Conservation (phyloP, 2,888 invertebrate species). For the Scaptomyza flava region DNA sequence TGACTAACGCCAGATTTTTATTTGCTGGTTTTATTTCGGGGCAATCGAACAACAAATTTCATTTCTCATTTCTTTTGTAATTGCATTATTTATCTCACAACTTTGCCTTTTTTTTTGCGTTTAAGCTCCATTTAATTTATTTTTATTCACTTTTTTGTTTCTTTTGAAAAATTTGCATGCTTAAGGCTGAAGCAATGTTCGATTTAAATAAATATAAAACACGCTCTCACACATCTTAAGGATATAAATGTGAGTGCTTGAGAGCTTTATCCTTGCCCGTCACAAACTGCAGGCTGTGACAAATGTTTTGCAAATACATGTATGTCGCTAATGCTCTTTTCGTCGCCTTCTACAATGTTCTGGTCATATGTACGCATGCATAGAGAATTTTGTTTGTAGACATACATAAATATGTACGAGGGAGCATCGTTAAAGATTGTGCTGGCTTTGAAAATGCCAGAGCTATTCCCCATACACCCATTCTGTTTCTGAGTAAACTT, state of each 20-base stretch:
- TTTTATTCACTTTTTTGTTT: conserved; percentile 7
- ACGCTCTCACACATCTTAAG: conserved; percentile 13
- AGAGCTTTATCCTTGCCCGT: conserved; percentile 60
- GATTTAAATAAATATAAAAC: background rate
- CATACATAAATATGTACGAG: conserved; percentile 1
- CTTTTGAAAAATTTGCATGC: conserved; percentile 58
- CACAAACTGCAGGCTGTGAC: conserved; percentile 58
- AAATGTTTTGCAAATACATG: conserved; percentile 75
- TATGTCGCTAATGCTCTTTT: conserved; percentile 45
- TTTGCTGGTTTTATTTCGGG: conserved; percentile 9
- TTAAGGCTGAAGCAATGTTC: conserved; percentile 65
- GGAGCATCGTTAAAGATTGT: conserved; percentile 50
- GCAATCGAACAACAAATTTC: conserved; percentile 44
- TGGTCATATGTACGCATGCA: conserved; percentile 27
- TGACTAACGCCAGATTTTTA: conserved; percentile 29
- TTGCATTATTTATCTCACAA: conserved; percentile 50
- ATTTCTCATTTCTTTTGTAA: conserved; percentile 50
- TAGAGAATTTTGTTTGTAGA: conserved; percentile 24
- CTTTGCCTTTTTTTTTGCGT: conserved; percentile 7
- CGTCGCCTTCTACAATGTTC: conserved; percentile 27
- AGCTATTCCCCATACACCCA: conserved; percentile 20
- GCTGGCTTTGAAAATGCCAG: conserved; percentile 26
- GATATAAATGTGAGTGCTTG: background rate
- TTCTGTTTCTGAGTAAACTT: background rate
- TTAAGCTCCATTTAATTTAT: conserved; percentile 31